A percentile compares a stretch with the other conserved stretches of the same genome.
Conservation (phyloP, 2,888 invertebrate species). For the Ochlodes sylvanus region DNA sequence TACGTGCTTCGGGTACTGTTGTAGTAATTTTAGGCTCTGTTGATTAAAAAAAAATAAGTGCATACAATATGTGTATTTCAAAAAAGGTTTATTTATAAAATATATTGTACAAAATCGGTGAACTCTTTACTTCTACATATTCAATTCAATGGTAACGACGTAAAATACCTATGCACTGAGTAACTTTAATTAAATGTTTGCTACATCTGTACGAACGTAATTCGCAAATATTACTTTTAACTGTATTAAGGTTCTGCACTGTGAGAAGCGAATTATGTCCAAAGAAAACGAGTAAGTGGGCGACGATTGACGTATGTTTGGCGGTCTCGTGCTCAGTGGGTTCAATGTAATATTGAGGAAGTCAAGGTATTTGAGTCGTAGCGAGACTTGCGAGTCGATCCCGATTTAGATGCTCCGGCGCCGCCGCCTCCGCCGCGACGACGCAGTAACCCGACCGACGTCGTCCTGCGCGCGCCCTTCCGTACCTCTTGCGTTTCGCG, state of each 20-base stretch:
- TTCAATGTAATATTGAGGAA: constrained; percentile 86
- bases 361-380: constrained; percentile 85
- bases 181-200: neutral
- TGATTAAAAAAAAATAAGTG: neutral
- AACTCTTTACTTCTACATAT: neutral
- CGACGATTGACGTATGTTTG: constrained; percentile 80
- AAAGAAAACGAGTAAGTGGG: constrained; percentile 64
- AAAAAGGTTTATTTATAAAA: no score
- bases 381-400: constrained; percentile 82
- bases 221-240: neutral
- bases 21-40: constrained; percentile 21
- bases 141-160: neutral
- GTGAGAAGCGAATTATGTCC: constrained; percentile 58
- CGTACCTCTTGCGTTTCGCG: constrained; percentile 57
- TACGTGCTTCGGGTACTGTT: constrained; percentile 39
- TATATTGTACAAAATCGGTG: no score
- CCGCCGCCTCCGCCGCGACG: constrained; percentile 75
- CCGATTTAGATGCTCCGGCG: constrained; percentile 84
- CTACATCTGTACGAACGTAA: neutral
- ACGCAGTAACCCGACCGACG: constrained; percentile 82
- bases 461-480: constrained; percentile 73
- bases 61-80: no score
- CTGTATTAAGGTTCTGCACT: constrained; percentile 40
- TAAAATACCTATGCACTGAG: neutral
- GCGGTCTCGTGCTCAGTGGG: constrained; percentile 77